These are phyloP conservation scores for Heliangelus exortis DNA, from an alignment of 2,797 vertebrate species.

Conservation along the genomic window DNA sequence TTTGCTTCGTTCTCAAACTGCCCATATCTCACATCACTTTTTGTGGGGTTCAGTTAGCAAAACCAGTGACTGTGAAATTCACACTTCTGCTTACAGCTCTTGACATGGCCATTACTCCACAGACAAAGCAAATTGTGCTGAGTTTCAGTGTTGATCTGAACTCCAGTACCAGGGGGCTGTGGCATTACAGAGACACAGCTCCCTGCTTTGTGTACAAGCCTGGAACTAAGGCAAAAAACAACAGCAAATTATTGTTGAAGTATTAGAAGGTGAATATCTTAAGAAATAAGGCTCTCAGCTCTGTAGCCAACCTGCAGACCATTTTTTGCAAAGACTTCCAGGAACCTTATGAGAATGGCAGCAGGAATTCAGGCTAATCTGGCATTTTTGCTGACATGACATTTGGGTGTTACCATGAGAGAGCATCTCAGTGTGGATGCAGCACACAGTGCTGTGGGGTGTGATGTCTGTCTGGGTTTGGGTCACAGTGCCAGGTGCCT, in stretches of 20 bases:
- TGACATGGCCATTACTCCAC: neutral
- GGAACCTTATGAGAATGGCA: neutral
- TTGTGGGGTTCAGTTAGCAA: slow-evolving; percentile 45
- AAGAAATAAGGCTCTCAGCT: neutral
- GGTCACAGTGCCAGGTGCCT: neutral
- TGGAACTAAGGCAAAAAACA: neutral
- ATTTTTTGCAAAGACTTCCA: neutral
- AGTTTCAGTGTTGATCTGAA: neutral
- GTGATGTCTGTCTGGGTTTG: neutral
- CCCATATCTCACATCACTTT: slow-evolving; percentile 66
- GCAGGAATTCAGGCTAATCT: neutral
- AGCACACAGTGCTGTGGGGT: fast-evolving
- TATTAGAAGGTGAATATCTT: neutral
- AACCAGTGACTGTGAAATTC: slow-evolving; percentile 15
- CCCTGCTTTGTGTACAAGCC: neutral
- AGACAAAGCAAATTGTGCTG: neutral
- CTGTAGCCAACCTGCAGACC: neutral
- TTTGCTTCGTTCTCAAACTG: neutral
- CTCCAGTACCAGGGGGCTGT: neutral
- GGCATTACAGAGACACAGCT: neutral
- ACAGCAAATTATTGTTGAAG: neutral
- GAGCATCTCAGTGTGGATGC: fast-evolving
- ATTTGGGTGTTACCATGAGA: neutral
- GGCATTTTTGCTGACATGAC: neutral
- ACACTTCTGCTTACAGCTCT: slow-evolving; percentile 43